These are phyloP conservation scores for Desoria tigrina DNA, from an alignment of 2,888 invertebrate species.

Conservation along the genomic window DNA sequence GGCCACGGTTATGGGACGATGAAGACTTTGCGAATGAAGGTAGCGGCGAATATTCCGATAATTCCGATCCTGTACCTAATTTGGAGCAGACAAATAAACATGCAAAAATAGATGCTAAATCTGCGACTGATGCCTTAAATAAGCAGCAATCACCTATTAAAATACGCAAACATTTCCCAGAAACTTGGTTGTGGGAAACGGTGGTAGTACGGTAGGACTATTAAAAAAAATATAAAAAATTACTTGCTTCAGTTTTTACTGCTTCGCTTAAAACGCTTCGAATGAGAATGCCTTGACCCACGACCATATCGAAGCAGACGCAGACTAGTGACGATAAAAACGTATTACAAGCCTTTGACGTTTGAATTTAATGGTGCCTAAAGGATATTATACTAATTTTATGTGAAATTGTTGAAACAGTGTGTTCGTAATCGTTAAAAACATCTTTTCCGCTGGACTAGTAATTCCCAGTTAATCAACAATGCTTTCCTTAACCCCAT, in stretches of 20 bases:
- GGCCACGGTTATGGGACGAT: background rate
- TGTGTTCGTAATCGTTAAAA: background rate
- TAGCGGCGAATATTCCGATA: too few relatives aligned
- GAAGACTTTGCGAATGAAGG: background rate
- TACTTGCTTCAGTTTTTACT: slow-evolving; percentile 5
- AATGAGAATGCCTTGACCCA: background rate
- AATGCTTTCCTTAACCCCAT: slow-evolving; percentile 33
- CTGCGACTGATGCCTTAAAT: background rate
- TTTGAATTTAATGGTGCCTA: too few relatives aligned
- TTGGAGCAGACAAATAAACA: background rate
- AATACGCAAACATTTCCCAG: slow-evolving; percentile 55
- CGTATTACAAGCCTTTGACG: background rate
- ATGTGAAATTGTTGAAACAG: too few relatives aligned
- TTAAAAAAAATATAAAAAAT: background rate
- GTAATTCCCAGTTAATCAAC: slow-evolving; percentile 2
- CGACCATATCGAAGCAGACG: too few relatives aligned
- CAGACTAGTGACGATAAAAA: background rate
- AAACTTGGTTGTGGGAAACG: slow-evolving; percentile 56
- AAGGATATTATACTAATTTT: too few relatives aligned
- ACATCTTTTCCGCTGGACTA: slow-evolving; percentile 1
- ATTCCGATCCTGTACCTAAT: background rate
- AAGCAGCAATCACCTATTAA: background rate
- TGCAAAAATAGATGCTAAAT: background rate
- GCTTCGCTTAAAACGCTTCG: slow-evolving; percentile 12
- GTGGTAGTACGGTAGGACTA: slow-evolving; percentile 32